These are phyloP conservation scores for Trachemys scripta DNA, from an alignment of 2,113 vertebrate genomes.

Conservation along the genomic window DNA sequence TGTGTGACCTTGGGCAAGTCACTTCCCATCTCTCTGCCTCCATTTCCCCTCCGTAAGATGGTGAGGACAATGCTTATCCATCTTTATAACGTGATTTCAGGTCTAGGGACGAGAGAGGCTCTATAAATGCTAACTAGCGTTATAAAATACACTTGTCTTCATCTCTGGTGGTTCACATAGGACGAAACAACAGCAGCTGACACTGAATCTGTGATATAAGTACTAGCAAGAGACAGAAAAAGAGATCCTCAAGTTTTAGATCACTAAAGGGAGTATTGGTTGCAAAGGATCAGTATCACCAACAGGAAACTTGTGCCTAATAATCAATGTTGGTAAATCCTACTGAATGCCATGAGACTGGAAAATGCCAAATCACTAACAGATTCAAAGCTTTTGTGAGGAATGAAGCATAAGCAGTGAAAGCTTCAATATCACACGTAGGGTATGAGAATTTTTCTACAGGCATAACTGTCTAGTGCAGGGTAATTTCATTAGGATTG, in stretches of 20 bases:
- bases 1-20: rapidly evolving
- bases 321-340: not conserved
- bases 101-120: not conserved
- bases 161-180: not conserved
- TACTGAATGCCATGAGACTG: rapidly evolving
- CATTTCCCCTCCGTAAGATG: not conserved
- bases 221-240: rapidly evolving
- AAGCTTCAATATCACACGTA: rapidly evolving
- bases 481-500: rapidly evolving
- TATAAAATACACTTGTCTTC: not conserved
- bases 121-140: not conserved
- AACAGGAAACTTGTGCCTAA: not conserved
- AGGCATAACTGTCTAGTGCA: not conserved
- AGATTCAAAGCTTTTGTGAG: not conserved
- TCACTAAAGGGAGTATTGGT: not conserved
- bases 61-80: not conserved
- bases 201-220: not conserved
- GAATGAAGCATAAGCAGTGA: rapidly evolving
- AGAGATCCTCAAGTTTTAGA: rapidly evolving
- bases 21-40: not conserved
- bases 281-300: rapidly evolving
- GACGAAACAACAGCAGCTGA: not conserved
- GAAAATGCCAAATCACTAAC: not conserved
- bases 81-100: not conserved
- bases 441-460: not conserved